Evolutionary conservation across 2,888 invertebrate genomes (phyloP).

Genomic region (Ganaspis brasiliensis): DNA sequence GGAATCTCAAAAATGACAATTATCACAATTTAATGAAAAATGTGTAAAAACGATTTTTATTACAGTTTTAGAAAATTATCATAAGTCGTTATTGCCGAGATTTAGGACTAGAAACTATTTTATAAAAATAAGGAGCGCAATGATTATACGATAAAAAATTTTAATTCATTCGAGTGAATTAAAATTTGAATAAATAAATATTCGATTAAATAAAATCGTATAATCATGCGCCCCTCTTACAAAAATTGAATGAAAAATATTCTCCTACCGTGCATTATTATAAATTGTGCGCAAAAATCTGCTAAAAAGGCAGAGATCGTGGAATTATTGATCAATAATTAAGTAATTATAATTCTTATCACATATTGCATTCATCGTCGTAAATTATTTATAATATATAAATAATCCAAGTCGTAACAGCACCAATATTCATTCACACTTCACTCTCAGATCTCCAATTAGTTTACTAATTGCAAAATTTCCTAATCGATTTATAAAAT

Average conservation of each 20-base stretch:
- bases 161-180: too few species aligned
- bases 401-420: constrained; percentile 5
- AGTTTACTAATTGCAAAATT: background rate
- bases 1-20: background rate
- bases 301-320: too few species aligned
- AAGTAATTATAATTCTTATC: constrained; percentile 47
- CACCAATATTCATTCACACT: constrained; percentile 7
- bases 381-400: background rate
- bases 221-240: too few species aligned
- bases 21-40: too few species aligned
- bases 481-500: background rate
- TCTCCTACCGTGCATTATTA: too few species aligned
- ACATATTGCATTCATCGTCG: background rate
- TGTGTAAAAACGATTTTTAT: constrained; percentile 36
- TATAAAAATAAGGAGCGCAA: background rate
- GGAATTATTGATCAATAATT: constrained; percentile 47
- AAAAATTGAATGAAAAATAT: too few species aligned
- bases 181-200: too few species aligned
- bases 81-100: background rate
- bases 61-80: constrained; percentile 40
- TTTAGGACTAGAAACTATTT: background rate
- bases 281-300: too few species aligned
- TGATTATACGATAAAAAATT: too few species aligned
- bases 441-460: too few species aligned
- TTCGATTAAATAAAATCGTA: too few species aligned